These are phyloP conservation scores for Pentalonia nigronervosa DNA, from an alignment of 1,140 invertebrate species.

Conservation along the genomic window DNA sequence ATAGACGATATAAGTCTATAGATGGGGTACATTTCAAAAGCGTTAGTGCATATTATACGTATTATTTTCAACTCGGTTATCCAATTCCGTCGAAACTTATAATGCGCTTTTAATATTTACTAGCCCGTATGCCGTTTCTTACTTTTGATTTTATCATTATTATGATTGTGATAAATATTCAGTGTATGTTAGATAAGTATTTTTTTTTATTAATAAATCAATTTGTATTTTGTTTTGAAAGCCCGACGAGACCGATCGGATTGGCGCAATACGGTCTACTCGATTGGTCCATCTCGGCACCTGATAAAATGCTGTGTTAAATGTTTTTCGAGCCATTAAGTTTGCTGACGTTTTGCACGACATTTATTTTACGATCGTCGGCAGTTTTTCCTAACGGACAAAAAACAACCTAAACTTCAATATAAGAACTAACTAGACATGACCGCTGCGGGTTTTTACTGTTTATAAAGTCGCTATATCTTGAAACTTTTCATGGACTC, in stretches of 20 bases:
- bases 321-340: not conserved
- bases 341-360: not conserved
- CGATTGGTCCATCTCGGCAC: not conserved
- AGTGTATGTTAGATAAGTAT: not conserved
- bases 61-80: not conserved
- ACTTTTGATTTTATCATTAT: not conserved
- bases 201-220: not conserved
- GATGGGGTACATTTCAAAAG: not conserved
- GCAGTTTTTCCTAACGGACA: not conserved
- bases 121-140: not conserved
- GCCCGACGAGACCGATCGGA: no score
- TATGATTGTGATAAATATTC: not conserved
- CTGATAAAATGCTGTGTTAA: not conserved
- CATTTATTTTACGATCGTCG: not conserved
- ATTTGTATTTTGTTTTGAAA: not conserved
- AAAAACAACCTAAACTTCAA: not conserved
- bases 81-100: not conserved
- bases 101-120: not conserved
- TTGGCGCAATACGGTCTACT: not conserved
- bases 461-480: not conserved
- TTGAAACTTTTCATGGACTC: not conserved
- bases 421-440: not conserved
- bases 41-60: not conserved
- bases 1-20: not conserved
- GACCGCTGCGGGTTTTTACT: not conserved